Evolutionary conservation across 2,113 vertebrate genomes (phyloP), one percentile per base, ranked within the genome.

Genomic region (Thunnus maccoyii): DNA sequence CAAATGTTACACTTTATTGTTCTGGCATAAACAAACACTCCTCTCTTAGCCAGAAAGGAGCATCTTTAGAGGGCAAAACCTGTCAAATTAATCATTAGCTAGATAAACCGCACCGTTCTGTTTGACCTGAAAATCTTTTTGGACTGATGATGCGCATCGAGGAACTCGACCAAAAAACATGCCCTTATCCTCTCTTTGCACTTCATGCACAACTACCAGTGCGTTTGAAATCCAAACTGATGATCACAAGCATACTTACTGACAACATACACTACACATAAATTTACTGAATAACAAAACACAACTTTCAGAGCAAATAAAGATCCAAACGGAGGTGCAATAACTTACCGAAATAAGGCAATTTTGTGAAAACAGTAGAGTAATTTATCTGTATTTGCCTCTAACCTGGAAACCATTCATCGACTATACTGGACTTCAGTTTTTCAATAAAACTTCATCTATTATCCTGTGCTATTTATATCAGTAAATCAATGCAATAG

Each of bases 151-250:
- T 93, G 94, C 89, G 89, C 72, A 84, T 89, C 91, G 80, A 91
- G 88, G 80, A 87, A 78, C 85, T 76, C 86, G 73, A 91, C 89
- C 89, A 92, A 89, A 30, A 93, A 89, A 89, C 86, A 76, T 46
- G 75, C 86, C 83, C 88, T 91, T 86, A 82, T 91, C 92, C 86
- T 87, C 76, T 88, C 89, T 93, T 90, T 88, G 85, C 79, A 83
- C 87, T 94, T 94, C 93, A 94, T 86, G 94, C 94, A 89, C 89
- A 93, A 78, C 88, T 91, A 89, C 91, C 57, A 44, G 86, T 83
- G 92, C 92, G 84, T 93, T 91, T 12, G 83, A 92, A 93, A 94
- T 86, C 84, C 90, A 90, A 82, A 83, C 79, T 76, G 85, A 88
- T 91, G 82, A 52, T 78, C 83, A 15, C 60, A 62, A 70, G 85